A percentile compares a stretch with the other conserved stretches of the same genome.
phyloP scores from a whole-genome alignment of 1,140 invertebrate genomes.

The Anoplophora glabripennis region DNA sequence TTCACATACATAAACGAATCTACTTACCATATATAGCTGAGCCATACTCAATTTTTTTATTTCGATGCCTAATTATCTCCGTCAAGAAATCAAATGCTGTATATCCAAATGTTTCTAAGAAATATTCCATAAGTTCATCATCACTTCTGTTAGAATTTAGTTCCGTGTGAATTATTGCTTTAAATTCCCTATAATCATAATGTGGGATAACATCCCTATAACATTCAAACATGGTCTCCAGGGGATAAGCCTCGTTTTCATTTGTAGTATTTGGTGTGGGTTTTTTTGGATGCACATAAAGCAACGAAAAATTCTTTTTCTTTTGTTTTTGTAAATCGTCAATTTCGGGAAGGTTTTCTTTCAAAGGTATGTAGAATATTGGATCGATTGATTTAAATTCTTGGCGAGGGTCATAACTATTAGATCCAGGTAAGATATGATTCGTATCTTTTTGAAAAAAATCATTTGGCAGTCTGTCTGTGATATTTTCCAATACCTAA shows the following conservation, averaged over 20 bases:
- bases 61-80: conserved; percentile 70
- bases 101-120: conserved; percentile 86
- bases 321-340: conserved; percentile 20
- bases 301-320: conserved; percentile 24
- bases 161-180: conserved; percentile 25
- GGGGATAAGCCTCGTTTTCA: conserved; percentile 16
- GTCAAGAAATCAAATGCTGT: conserved; percentile 84
- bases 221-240: conserved; percentile 32
- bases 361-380: conserved; percentile 33
- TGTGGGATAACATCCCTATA: conserved; percentile 23
- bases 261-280: not conserved
- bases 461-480: conserved; percentile 24
- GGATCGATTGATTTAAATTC: conserved; percentile 20
- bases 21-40: conserved; percentile 22
- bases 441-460: conserved; percentile 20
- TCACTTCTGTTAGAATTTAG: conserved; percentile 57
- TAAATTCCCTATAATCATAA: conserved; percentile 32
- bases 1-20: conserved; percentile 11
- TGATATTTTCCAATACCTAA: conserved; percentile 27
- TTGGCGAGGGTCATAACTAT: conserved; percentile 13
- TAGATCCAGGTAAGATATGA: not conserved
- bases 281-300: conserved; percentile 22
- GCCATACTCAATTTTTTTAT: conserved; percentile 48
- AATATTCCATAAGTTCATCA: conserved; percentile 79
- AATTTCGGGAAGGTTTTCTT: conserved; percentile 29